Evolutionary conservation across 2,888 invertebrate genomes (phyloP), one percentile per base, ranked within the genome.

Genomic region (Lasius platythorax): DNA sequence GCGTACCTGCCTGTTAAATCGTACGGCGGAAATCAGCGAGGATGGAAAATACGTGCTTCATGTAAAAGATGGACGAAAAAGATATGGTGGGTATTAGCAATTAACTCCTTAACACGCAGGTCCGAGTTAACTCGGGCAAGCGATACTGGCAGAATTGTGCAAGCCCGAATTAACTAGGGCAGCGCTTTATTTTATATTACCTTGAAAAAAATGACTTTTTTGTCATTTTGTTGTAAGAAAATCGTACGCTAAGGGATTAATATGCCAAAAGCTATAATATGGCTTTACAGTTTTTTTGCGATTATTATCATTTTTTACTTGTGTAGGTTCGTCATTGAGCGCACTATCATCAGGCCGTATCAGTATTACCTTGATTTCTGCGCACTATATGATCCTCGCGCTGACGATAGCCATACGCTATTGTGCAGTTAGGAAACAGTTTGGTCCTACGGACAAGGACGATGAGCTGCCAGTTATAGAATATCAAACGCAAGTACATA

Each of bases 381-480:
- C 96, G 1, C 95, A 96, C 50, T 97, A 97, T 87, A 95, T 98
- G 1, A 96, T 96, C 87, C 96, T 98, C 92, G 98, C 98, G 0
- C 95, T 98, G 0, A 96, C 97, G 8, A 98, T 99, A 86, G 98
- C 98, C 0, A 95, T 98, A 30, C 96, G 99, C 23, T 99, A 99
- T 95, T 98, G 98, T 0, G 98, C 97, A 0, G 97, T 97, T 0
- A 96, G 99, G 86, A 96, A 96, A 91, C 99, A 99, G 95, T 99
- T 99, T 94, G 99, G 98, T 0, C 97, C 98, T 0, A 96, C 97
- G 43, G 12, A 43, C 5, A 96, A 96, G 18, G 94, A 95, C 2
- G 96, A 96, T 78, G 99, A 99, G 94, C 96, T 97, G 86, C 97
- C 99, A 0, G 97, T 99, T 1, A 95, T 99, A 89, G 99, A 99